Percentiles rank a stretch among this genome's conserved stretches.
These are phyloP conservation scores for Chitala chitala DNA, from an alignment of 2,113 vertebrate species.

Conservation along the genomic window DNA sequence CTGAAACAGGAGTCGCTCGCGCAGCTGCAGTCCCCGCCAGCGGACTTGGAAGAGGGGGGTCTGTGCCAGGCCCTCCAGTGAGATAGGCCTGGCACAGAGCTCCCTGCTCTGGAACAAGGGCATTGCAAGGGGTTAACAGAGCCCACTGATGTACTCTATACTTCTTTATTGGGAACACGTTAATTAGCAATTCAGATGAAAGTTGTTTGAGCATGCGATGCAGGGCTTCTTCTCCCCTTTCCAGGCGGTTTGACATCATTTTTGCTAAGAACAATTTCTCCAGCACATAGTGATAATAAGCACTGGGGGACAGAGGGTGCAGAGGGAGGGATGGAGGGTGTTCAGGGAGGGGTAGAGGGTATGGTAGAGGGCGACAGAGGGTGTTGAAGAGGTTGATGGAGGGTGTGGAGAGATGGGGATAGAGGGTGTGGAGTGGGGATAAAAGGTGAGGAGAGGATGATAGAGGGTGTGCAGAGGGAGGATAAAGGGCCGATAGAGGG, in stretches of 20 bases:
- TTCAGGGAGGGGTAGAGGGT: not conserved
- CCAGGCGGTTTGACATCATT: conserved; percentile 51
- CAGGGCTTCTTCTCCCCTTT: conserved; percentile 45
- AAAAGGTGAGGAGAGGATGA: not conserved
- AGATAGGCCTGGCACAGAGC: conserved; percentile 13
- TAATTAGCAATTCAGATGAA: conserved; percentile 49
- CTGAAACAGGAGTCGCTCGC: conserved; percentile 42
- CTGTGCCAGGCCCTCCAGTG: too few relatives aligned
- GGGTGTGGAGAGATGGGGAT: conserved; percentile 16
- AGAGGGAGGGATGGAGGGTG: too few relatives aligned
- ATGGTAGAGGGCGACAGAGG: too few relatives aligned
- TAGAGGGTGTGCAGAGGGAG: not conserved
- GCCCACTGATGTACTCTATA: not conserved
- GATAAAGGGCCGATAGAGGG: too few relatives aligned
- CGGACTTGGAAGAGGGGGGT: conserved; percentile 26
- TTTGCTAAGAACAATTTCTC: conserved; percentile 47
- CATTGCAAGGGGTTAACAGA: conserved; percentile 10
- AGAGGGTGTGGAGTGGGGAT: too few relatives aligned
- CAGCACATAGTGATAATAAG: conserved; percentile 47
- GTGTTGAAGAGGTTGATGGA: too few relatives aligned
- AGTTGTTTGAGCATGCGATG: conserved; percentile 32
- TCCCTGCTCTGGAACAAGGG: not conserved
- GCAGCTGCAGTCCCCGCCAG: conserved; percentile 42
- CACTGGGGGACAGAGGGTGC: conserved; percentile 37
- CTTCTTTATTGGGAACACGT: conserved; percentile 39